phyloP scores from a whole-genome alignment of 2,797 vertebrate genomes.

The Coendou prehensilis region DNA sequence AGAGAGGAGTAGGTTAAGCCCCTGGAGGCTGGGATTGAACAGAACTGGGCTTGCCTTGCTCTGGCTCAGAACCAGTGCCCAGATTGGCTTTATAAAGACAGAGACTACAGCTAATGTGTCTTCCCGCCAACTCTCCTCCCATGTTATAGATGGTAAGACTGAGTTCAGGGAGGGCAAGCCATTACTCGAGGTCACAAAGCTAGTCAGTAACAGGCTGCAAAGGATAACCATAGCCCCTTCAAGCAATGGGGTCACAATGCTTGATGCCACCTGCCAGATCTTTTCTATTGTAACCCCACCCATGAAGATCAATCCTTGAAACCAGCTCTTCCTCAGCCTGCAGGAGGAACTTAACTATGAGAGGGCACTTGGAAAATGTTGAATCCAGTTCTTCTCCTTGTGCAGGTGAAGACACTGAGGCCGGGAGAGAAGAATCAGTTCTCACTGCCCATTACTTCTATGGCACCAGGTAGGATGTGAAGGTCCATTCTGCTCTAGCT shows the following conservation, averaged over 20 bases:
- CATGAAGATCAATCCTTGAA: conserved; percentile 5
- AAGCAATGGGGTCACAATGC: not conserved
- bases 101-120: not conserved
- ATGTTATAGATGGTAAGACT: not conserved
- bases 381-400: not conserved
- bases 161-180: not conserved
- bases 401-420: conserved; percentile 17
- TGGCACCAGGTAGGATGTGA: not conserved
- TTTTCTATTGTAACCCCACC: not conserved
- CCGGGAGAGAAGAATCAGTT: not conserved
- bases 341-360: not conserved
- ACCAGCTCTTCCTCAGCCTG: not conserved
- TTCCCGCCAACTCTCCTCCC: not conserved
- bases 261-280: not conserved
- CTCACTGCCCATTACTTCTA: not conserved
- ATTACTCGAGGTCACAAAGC: not conserved
- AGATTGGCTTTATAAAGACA: conserved; percentile 54
- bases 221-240: not conserved
- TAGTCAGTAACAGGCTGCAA: not conserved
- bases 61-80: conserved; percentile 39
- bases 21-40: not conserved
- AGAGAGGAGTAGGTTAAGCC: not conserved
- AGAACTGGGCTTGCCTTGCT: conserved; percentile 7
- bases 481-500: not conserved
- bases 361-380: conserved; percentile 13